Evolutionary conservation across 2,113 vertebrate species (phyloP).

Genomic region (Lichenostomus cassidix): DNA sequence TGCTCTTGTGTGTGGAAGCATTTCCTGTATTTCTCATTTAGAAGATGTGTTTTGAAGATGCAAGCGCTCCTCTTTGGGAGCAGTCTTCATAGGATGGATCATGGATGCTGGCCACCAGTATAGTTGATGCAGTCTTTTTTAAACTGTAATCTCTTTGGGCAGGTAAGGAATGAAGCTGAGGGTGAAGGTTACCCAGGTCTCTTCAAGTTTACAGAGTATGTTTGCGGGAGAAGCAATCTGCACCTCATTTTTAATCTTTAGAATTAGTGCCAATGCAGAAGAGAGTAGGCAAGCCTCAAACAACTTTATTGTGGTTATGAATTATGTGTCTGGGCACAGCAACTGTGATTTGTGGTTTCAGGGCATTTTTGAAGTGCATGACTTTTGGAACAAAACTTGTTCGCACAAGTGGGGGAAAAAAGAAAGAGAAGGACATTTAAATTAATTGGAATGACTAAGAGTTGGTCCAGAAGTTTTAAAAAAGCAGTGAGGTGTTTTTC

Average conservation of each 20-base stretch:
- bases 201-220: background rate
- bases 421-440: background rate
- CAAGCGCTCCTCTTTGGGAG: background rate
- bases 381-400: background rate
- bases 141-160: background rate
- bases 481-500: background rate
- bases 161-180: background rate
- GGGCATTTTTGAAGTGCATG: background rate
- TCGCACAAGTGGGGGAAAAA: accelerated
- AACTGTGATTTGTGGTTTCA: background rate
- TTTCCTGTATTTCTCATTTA: background rate
- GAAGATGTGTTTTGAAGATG: background rate
- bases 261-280: background rate
- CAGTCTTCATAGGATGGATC: background rate
- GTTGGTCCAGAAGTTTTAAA: background rate
- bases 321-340: background rate
- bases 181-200: background rate
- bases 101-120: background rate
- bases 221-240: background rate
- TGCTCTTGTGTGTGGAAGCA: background rate
- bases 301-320: background rate
- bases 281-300: background rate
- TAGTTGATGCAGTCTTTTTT: background rate
- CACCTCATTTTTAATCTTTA: background rate
- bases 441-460: background rate